These are phyloP conservation scores for Eueides isabella DNA, from an alignment of 1,140 invertebrate species.

Conservation along the genomic window DNA sequence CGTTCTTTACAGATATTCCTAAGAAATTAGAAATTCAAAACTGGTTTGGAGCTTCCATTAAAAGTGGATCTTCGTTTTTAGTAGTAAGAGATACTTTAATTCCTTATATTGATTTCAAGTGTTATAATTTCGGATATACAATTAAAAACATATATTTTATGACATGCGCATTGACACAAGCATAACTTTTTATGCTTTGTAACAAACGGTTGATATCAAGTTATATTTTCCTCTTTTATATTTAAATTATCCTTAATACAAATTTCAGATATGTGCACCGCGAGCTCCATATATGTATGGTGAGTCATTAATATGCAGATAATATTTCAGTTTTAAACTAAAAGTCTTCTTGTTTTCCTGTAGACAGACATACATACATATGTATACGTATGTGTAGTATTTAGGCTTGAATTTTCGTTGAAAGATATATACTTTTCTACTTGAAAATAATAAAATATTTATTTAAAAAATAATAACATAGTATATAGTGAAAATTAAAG, in stretches of 20 bases:
- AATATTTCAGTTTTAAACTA: neutral
- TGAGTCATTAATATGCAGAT: neutral
- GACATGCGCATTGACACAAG: too few relatives aligned
- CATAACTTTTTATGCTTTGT: too few relatives aligned
- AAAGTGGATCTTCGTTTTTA: neutral
- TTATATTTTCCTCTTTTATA: neutral
- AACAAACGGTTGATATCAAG: neutral
- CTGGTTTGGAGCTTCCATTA: constrained; percentile 14
- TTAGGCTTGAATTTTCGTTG: too few relatives aligned
- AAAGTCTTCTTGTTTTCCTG: neutral
- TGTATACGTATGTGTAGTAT: too few relatives aligned
- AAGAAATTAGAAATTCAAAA: neutral
- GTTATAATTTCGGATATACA: neutral
- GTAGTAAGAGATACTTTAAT: constrained; percentile 1
- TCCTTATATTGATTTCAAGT: neutral
- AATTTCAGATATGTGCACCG: constrained; percentile 6
- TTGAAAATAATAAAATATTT: too few relatives aligned
- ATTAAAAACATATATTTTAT: too few relatives aligned
- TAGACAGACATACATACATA: too few relatives aligned
- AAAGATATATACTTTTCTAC: too few relatives aligned
- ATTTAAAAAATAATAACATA: too few relatives aligned
- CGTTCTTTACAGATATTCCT: neutral
- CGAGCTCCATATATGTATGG: neutral
- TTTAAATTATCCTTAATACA: neutral
- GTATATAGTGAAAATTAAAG: too few relatives aligned